A percentile compares a stretch with the other conserved stretches of the same genome.
Conservation (phyloP, 2,888 invertebrate species). For the Melinaea marsaeus region DNA sequence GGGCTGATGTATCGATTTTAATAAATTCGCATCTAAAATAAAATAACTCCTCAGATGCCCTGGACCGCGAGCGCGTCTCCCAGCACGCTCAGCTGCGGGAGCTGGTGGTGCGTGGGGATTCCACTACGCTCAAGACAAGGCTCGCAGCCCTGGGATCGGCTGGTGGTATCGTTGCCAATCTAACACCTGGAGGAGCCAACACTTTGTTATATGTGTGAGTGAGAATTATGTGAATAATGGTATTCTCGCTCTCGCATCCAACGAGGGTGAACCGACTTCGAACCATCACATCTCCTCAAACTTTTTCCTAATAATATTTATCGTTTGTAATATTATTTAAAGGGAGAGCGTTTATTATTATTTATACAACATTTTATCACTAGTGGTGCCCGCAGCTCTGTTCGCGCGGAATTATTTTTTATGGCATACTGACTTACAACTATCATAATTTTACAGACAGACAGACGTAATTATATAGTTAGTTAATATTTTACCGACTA, state of each 20-base stretch:
- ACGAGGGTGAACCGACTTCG: neutral
- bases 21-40: neutral
- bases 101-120: constrained; percentile 86
- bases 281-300: neutral
- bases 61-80: constrained; percentile 85
- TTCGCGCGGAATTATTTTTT: too few species aligned
- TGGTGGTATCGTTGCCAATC: constrained; percentile 87
- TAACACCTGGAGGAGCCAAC: constrained; percentile 92
- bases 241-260: neutral
- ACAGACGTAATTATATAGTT: too few species aligned
- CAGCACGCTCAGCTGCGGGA: constrained; percentile 87
- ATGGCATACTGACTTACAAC: too few species aligned
- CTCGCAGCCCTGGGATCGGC: constrained; percentile 81
- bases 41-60: constrained; percentile 72
- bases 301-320: too few species aligned
- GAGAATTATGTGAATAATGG: neutral
- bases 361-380: too few species aligned
- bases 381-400: too few species aligned
- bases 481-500: too few species aligned
- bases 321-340: too few species aligned
- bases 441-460: too few species aligned
- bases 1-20: neutral
- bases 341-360: too few species aligned
- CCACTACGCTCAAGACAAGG: constrained; percentile 80
- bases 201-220: constrained; percentile 91